Evolutionary conservation across 64 coral and sea anemone genomes (phyloP).

Genomic region (Cladopsammia gracilis): DNA sequence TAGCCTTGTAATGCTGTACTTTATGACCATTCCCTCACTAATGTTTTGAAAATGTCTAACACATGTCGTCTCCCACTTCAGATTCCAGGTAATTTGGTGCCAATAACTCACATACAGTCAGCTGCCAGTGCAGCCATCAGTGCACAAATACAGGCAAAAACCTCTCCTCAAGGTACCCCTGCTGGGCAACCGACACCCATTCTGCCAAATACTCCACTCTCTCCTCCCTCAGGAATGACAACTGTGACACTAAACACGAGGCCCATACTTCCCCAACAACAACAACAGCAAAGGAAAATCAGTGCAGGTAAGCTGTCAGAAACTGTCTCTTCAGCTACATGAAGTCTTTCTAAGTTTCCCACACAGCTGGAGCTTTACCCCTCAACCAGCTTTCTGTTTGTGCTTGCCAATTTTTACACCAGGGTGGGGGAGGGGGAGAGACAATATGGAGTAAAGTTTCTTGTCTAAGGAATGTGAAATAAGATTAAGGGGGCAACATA

Average conservation of each 20-base stretch:
- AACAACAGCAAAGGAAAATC: conserved; percentile 87
- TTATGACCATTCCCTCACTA: neutral
- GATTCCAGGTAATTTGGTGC: conserved; percentile 88
- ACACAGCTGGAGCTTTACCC: too few species aligned
- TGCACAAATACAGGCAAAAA: conserved; percentile 88
- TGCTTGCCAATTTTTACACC: too few species aligned
- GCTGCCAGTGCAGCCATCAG: conserved; percentile 73
- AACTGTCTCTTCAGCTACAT: too few species aligned
- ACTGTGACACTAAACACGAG: conserved; percentile 87
- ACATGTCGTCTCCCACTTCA: neutral
- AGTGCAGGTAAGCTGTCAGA: neutral
- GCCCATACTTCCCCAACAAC: conserved; percentile 86
- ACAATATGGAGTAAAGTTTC: too few species aligned
- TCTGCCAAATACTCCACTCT: conserved; percentile 88
- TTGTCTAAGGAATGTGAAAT: too few species aligned
- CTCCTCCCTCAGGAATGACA: conserved; percentile 89
- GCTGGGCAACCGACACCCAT: conserved; percentile 90
- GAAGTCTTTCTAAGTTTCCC: too few species aligned
- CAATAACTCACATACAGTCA: conserved; percentile 88
- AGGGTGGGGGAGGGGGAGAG: too few species aligned
- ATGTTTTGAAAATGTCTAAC: neutral
- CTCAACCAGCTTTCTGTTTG: too few species aligned
- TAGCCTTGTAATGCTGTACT: too few species aligned
- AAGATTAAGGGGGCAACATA: too few species aligned
- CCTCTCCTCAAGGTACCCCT: conserved; percentile 87